Conservation (phyloP, 2,797 vertebrate genomes). For the Thalassophryne amazonica region DNA sequence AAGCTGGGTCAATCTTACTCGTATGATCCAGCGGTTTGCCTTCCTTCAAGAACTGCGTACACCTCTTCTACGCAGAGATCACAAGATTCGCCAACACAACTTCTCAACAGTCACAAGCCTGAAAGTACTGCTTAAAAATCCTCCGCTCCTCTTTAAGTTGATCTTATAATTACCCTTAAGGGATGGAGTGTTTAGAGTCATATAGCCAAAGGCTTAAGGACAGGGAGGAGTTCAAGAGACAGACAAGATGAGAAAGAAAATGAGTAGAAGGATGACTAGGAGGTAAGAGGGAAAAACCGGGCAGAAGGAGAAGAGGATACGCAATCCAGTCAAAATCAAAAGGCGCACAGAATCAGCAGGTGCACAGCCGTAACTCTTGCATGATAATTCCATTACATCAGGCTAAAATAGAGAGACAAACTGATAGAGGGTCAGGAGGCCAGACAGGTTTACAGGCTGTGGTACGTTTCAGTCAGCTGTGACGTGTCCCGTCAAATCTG, state of each 20-base stretch:
- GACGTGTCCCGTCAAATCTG: too few species aligned
- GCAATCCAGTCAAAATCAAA: slow-evolving; percentile 57
- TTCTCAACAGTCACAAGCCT: slow-evolving; percentile 41
- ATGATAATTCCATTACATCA: slow-evolving; percentile 54
- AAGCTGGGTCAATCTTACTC: too few species aligned
- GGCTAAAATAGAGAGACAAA: slow-evolving; percentile 1
- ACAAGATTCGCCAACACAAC: slow-evolving; percentile 28
- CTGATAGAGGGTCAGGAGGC: background rate
- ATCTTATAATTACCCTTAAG: slow-evolving; percentile 67
- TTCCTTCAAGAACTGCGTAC: slow-evolving; percentile 23
- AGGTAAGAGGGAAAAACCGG: slow-evolving; percentile 2
- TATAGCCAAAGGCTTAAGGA: slow-evolving; percentile 57
- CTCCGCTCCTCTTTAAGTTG: slow-evolving; percentile 43
- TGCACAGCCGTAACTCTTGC: slow-evolving; percentile 51
- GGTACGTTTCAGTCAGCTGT: too few species aligned
- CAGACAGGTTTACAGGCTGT: slow-evolving; percentile 5
- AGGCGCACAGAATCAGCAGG: slow-evolving; percentile 33
- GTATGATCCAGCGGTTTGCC: too few species aligned
- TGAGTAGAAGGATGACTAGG: slow-evolving; percentile 4
- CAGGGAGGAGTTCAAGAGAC: slow-evolving; percentile 42
- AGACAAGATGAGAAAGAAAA: slow-evolving; percentile 29
- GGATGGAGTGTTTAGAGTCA: slow-evolving; percentile 43
- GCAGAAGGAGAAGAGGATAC: slow-evolving; percentile 11
- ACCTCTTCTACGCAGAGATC: slow-evolving; percentile 17
- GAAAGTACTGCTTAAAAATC: slow-evolving; percentile 60